Conservation (phyloP, 2,113 vertebrate genomes). For the Ophthalmolycus amberensis region DNA sequence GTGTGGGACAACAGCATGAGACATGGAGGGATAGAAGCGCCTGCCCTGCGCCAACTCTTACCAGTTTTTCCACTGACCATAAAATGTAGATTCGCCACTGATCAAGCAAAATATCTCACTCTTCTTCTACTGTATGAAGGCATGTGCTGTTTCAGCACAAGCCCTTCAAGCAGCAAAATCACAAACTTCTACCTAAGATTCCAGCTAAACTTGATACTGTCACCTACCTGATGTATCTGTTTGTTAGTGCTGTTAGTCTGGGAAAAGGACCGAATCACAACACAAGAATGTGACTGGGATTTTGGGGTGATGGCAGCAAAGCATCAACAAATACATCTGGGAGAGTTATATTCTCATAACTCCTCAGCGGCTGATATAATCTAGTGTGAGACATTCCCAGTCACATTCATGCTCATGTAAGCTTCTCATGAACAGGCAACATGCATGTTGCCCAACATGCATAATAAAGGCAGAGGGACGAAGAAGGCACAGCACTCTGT, state of each 20-base stretch:
- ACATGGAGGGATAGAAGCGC: constrained; percentile 22
- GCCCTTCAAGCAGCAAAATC: constrained; percentile 2
- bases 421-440: constrained; percentile 75
- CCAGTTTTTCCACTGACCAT: neutral
- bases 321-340: constrained; percentile 22
- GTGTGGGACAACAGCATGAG: constrained; percentile 68
- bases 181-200: neutral
- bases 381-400: constrained; percentile 56
- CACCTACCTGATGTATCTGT: constrained; percentile 19
- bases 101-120: neutral
- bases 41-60: constrained; percentile 4
- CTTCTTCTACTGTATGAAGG: neutral
- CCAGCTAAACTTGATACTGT: neutral
- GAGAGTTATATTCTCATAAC: neutral
- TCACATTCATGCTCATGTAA: constrained; percentile 76
- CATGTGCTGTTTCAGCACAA: neutral
- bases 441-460: constrained; percentile 80
- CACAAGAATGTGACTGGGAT: constrained; percentile 78
- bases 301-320: constrained; percentile 1
- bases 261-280: constrained; percentile 53
- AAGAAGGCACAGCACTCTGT: constrained; percentile 52
- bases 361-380: constrained; percentile 10
- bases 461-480: constrained; percentile 56
- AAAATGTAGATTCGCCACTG: neutral
- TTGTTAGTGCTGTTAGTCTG: constrained; percentile 73